A percentile compares a stretch with the other conserved stretches of the same genome.
phyloP scores from a whole-genome alignment of 2,888 invertebrate genomes.

The Tortricodes alternella region DNA sequence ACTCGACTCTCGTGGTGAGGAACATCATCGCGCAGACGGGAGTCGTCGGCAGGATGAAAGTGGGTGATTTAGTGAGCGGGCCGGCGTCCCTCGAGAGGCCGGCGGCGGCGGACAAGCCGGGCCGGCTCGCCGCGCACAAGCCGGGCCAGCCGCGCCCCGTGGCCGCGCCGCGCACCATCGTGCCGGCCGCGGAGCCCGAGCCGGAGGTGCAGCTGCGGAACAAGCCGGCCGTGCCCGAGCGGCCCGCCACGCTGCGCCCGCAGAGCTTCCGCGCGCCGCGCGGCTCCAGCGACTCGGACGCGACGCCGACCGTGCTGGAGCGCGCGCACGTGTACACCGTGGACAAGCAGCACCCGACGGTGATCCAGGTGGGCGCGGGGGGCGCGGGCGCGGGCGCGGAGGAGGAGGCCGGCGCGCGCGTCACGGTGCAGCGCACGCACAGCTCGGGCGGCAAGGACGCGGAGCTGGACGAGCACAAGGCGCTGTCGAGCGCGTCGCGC shows the following conservation, averaged over 20 bases:
- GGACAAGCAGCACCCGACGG: constrained; percentile 89
- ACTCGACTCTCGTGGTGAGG: constrained; percentile 61
- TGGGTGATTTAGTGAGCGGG: constrained; percentile 61
- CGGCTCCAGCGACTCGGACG: constrained; percentile 49
- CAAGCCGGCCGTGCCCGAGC: constrained; percentile 92
- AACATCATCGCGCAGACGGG: constrained; percentile 73
- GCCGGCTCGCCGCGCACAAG: constrained; percentile 49
- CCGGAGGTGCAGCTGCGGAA: constrained; percentile 80
- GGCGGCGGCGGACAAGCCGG: constrained; percentile 43
- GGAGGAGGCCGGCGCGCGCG: constrained; percentile 54
- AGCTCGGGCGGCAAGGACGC: constrained; percentile 73
- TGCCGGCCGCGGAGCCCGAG: constrained; percentile 49
- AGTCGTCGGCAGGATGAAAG: constrained; percentile 69
- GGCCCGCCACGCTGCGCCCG: constrained; percentile 87
- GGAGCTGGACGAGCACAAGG: constrained; percentile 66
- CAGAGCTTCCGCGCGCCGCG: constrained; percentile 78
- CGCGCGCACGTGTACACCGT: constrained; percentile 88
- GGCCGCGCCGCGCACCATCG: constrained; percentile 72
- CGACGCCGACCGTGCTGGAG: constrained; percentile 81
- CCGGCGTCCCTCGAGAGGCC: constrained; percentile 60
- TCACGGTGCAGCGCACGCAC: constrained; percentile 73
- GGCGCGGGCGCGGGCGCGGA: constrained; percentile 35
- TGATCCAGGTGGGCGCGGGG: constrained; percentile 80
- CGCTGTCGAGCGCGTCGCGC: constrained; percentile 63
- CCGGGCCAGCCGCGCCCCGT: constrained; percentile 81